These are phyloP conservation scores for Euplexia lucipara DNA, from an alignment of 2,888 invertebrate genomes.

Conservation along the genomic window DNA sequence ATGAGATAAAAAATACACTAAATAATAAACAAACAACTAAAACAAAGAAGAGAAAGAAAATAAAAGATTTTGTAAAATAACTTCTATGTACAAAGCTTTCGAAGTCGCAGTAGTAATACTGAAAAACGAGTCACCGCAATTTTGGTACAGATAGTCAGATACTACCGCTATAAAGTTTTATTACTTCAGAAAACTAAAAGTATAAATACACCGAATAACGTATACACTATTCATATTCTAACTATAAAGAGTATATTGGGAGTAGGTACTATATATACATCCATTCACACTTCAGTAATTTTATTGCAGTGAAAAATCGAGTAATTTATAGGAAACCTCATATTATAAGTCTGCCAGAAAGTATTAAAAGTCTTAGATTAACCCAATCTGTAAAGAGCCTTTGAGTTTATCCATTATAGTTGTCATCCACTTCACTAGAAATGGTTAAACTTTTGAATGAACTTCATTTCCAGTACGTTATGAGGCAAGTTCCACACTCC, in stretches of 20 bases:
- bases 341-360: neutral
- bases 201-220: conserved; percentile 36
- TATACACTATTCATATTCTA: conserved; percentile 21
- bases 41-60: conserved; percentile 37
- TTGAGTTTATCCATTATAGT: neutral
- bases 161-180: conserved; percentile 46
- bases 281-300: conserved; percentile 15
- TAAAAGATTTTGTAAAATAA: conserved; percentile 20
- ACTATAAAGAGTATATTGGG: conserved; percentile 28
- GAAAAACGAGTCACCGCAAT: conserved; percentile 32
- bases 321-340: neutral
- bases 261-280: conserved; percentile 8
- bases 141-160: conserved; percentile 30
- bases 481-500: conserved; percentile 15
- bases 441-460: conserved; percentile 40
- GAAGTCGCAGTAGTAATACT: conserved; percentile 21
- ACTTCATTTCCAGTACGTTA: conserved; percentile 13
- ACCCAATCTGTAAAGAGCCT: neutral
- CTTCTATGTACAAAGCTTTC: conserved; percentile 53
- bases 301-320: conserved; percentile 15
- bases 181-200: conserved; percentile 39
- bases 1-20: conserved; percentile 38
- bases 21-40: conserved; percentile 32
- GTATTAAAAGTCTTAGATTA: neutral
- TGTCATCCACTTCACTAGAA: conserved; percentile 23